A percentile compares a stretch with the other conserved stretches of the same genome.
These are phyloP conservation scores for Rhinophrynus dorsalis DNA, from an alignment of 2,797 vertebrate genomes.

Conservation along the genomic window DNA sequence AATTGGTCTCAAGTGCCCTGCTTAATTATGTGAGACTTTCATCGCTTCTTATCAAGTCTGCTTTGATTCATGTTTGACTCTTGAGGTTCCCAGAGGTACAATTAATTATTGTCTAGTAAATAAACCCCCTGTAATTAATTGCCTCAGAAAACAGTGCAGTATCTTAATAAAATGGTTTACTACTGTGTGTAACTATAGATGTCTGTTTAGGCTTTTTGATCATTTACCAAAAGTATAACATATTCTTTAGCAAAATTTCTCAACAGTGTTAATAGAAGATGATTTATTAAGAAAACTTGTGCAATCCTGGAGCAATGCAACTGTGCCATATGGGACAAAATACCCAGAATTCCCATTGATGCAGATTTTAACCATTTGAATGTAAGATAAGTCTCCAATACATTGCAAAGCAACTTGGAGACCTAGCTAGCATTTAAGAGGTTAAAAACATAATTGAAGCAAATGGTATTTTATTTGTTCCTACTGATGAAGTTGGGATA, in stretches of 20 bases:
- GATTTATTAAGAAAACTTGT: too few species aligned
- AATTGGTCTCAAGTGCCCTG: slow-evolving; percentile 98
- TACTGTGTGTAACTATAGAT: slow-evolving; percentile 47
- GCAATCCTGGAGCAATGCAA: too few species aligned
- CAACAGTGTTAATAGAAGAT: too few species aligned
- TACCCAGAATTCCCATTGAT: too few species aligned
- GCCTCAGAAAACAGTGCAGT: slow-evolving; percentile 63
- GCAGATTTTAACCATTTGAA: too few species aligned
- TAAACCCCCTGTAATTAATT: slow-evolving; percentile 87
- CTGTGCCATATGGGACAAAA: too few species aligned
- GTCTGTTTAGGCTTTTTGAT: slow-evolving; percentile 33
- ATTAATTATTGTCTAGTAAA: slow-evolving; percentile 98
- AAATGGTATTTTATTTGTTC: too few species aligned
- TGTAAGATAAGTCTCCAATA: too few species aligned
- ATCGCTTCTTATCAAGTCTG: slow-evolving; percentile 90
- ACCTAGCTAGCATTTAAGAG: too few species aligned
- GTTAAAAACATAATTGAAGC: too few species aligned
- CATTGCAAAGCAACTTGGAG: too few species aligned
- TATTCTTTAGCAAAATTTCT: slow-evolving; percentile 12
- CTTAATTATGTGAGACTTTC: slow-evolving; percentile 98
- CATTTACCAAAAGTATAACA: slow-evolving; percentile 3
- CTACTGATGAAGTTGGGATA: too few species aligned
- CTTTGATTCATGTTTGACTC: slow-evolving; percentile 96
- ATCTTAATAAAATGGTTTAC: slow-evolving; percentile 57
- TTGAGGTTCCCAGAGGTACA: slow-evolving; percentile 92